Evolutionary conservation across 2,888 invertebrate genomes (phyloP).

Genomic region (Suillia variegata): DNA sequence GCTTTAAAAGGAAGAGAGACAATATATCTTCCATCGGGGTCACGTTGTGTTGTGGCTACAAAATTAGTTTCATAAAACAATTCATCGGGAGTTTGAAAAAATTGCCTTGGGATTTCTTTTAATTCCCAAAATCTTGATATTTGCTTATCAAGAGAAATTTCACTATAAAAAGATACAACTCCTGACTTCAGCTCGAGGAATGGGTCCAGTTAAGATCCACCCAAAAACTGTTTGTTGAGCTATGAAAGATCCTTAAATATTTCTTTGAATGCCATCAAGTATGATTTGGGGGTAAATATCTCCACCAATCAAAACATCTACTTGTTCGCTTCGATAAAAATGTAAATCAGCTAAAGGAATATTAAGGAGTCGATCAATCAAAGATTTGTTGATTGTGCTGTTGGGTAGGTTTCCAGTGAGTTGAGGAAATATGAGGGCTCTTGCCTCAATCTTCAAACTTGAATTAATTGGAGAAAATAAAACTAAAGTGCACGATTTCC

Average conservation of each 20-base stretch:
- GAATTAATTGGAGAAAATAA: not conserved
- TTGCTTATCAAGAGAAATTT: not conserved
- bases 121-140: not conserved
- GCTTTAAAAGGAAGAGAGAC: too few species aligned
- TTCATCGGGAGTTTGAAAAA: not conserved
- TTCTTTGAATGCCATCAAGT: not conserved
- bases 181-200: not conserved
- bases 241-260: not conserved
- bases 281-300: not conserved
- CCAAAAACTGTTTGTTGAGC: conserved; percentile 5
- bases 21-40: not conserved
- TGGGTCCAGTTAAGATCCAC: conserved; percentile 1
- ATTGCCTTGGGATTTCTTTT: not conserved
- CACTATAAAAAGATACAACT: not conserved
- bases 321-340: not conserved
- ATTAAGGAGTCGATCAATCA: not conserved
- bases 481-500: not conserved
- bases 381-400: not conserved
- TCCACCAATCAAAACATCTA: not conserved
- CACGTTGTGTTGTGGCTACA: not conserved
- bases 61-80: not conserved
- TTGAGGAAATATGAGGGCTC: not conserved
- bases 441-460: not conserved
- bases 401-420: not conserved
- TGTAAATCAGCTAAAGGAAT: not conserved